Conservation (phyloP, 1,140 invertebrate species). For the Papilio glaucus region DNA sequence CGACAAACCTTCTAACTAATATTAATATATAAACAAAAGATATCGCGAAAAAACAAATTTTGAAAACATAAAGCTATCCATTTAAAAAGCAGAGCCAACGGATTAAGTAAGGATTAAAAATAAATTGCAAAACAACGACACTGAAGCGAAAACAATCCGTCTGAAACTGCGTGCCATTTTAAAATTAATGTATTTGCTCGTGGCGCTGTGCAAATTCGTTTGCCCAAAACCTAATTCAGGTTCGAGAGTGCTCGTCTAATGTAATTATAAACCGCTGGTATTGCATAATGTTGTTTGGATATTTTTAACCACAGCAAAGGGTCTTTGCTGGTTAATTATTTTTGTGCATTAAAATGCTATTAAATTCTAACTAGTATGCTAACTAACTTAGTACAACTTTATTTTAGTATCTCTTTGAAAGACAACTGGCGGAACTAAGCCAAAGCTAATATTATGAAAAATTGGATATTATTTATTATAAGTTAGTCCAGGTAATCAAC, state of each 20-base stretch:
- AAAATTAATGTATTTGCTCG: slow-evolving; percentile 25
- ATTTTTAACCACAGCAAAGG: background rate
- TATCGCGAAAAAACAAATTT: slow-evolving; percentile 7
- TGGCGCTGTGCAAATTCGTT: slow-evolving; percentile 16
- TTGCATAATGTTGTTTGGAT: slow-evolving; percentile 8
- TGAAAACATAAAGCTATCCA: slow-evolving; percentile 10
- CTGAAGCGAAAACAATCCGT: slow-evolving; percentile 17
- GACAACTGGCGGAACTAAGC: no score
- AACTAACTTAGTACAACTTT: no score
- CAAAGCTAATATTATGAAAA: no score
- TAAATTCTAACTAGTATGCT: background rate
- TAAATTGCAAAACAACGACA: slow-evolving; percentile 11
- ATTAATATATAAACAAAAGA: slow-evolving; percentile 1
- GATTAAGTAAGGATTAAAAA: slow-evolving; percentile 16
- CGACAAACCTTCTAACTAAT: background rate
- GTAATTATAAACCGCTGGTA: slow-evolving; percentile 29
- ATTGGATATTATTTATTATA: no score
- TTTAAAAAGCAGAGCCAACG: slow-evolving; percentile 8
- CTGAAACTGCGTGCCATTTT: slow-evolving; percentile 19
- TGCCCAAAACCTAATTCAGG: slow-evolving; percentile 31
- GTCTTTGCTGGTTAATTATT: background rate
- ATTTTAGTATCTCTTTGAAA: no score
- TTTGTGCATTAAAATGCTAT: background rate
- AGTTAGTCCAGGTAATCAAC: no score
- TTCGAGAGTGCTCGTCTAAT: slow-evolving; percentile 27